Base-by-base conservation (phyloP, 2,888 invertebrate genomes). In the Drosophila kanekoi region DNA sequence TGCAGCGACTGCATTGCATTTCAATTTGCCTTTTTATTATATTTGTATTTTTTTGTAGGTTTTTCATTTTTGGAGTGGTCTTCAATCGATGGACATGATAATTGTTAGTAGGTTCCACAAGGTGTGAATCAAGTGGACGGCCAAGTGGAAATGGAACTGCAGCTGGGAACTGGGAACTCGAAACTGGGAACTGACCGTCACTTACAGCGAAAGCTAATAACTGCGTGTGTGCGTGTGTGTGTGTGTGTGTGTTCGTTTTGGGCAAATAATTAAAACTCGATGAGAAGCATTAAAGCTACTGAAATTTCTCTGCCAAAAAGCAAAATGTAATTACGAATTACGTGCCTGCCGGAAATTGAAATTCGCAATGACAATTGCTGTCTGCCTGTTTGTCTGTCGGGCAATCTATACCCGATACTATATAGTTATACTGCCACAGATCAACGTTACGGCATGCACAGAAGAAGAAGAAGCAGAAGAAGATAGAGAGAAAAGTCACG, bases 261-360 rank as follows among this genome's bases (percentile, higher is more conserved):
- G 53, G 28, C 66, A 72, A 71, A 71, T 72, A 78, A 81, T 84
- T 76, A 76, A 81, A 84, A 56, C 52, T 58, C 60, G 49, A 53
- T 74, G 54, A 64, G 66, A 74, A 78, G 52, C 73, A 76, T 75
- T 84, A 69, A 68, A 62, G 48, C 60, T 37, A 59, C 38, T 37
- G 14, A 60, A 81, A 83, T 82, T 83, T 87, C 88, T 74, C 82
- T 83, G 88, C 88, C 79, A 87, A 87, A 81, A 81, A 47, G 47
- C 37, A 53, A 78, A 81, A 60, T 72, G 71, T 85, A 79, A 79
- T 82, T 85, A 69, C 59, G 67, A 18, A 70, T 77, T 82, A 83
- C 83, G 83, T 87, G 88, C 82, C 40, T 74, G 74, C 82, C 88
- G 88, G 86, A 83, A 85, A 77, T 61, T 37, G 60, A 75, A 71